Evolutionary conservation across 2,888 invertebrate genomes (phyloP), one percentile per base, ranked within the genome.

Genomic region (Cephalotes varians): DNA sequence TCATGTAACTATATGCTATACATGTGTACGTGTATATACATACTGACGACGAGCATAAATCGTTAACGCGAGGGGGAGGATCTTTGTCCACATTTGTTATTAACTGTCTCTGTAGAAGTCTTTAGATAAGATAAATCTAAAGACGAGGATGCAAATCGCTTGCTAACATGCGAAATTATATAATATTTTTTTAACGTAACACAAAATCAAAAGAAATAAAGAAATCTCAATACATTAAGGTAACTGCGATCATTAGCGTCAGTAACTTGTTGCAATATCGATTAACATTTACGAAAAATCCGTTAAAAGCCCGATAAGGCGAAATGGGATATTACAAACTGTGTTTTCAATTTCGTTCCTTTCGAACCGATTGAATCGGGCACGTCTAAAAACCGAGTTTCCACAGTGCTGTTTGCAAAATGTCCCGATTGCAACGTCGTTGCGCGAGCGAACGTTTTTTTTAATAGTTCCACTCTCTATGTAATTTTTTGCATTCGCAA

Each of bases 311-410:
- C 7, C 77, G 79, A 77, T 81, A 79, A 81, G 79, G 79, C 62
- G 44, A 79, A 81, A 81, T 65, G 79, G 81, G 47, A 77, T 79
- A 73, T 73, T 51, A 49, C 77, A 62, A 80, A 47, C 40, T 37
- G 77, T 54, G 18, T 81, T 77, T 81, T 79, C 81, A 81, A 81
- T 81, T 79, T 79, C 34, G 44, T 51, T 67, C 44, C 34, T 25
- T 56, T 47, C 56, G 69, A 67, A 44, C 10, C 71, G 77, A 79
- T 79, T 71, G 77, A 56, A 71, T 79, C 44, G 44, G n/a, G 12
- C 44, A 18, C 34, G 71, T 54, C 69, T 56, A 67, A 69, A 77
- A 79, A 71, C 71, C 18, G 71, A 71, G 56, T 79, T 71, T 56
- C 34, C 77, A 25, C 31, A 71, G 40, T 40, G 76, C n/a, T 69